Evolutionary conservation across 2,797 vertebrate genomes (phyloP), one percentile per base, ranked within the genome.

Genomic region (Natrix natrix): DNA sequence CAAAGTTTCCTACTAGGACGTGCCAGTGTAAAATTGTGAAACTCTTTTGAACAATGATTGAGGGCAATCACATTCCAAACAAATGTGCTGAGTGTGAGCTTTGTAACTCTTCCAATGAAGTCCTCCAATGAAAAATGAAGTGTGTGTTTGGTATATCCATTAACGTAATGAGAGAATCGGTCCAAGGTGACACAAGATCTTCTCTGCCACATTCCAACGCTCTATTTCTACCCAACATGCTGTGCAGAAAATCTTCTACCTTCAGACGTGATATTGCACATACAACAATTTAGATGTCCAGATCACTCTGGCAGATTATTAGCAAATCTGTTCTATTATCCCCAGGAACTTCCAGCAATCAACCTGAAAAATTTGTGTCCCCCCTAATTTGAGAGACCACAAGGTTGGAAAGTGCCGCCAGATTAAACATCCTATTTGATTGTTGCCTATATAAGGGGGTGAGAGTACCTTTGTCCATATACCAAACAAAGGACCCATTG

Each of bases 171-270:
- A 86, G 88, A 90, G 32, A 92, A 92, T n/a, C 6, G 16, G 86
- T 57, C 86, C 22, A 92, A 43, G 32, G 59, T 55, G 22, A 93
- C 37, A 89, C 48, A 43, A 89, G n/a, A 10, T 52, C 52, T 87
- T 61, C 66, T 28, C 13, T n/a, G 87, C 55, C 20, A 37, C 24
- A 48, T 55, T 48, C 7, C 22, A 11, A 60, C 0, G 11, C 2
- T 74, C 22, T 0, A 0, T 17, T 89, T 4, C 11, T 0, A 0
- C 5, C 56, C 0, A 0, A 91, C n/a, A 78, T 66, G 43, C 92
- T 92, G 13, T 0, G n/a, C 66, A 78, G 7, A 43, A 22, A 22
- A 78, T 37, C 17, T 43, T 22, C 17, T 10, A 7, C 17, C 69
- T 43, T 69, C n/a, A 22, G 69, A 78, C 32, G 37, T 43, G 32